Percentiles rank a stretch among this genome's conserved stretches.
phyloP scores from a whole-genome alignment of 2,888 invertebrate species.

The Spialia ferax region DNA sequence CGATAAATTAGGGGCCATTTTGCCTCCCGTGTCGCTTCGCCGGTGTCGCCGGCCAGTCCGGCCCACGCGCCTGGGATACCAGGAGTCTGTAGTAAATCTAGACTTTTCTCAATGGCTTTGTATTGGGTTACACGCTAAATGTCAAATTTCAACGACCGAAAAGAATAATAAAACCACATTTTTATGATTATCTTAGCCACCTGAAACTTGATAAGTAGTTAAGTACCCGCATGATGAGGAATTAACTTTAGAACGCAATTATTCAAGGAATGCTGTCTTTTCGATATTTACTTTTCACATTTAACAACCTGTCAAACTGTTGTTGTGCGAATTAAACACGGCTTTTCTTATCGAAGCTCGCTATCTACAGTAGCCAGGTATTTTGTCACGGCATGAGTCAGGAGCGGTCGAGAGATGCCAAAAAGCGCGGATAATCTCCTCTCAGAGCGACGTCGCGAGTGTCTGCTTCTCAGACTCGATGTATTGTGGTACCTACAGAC shows the following conservation, averaged over 20 bases:
- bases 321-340: constrained; percentile 33
- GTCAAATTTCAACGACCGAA: constrained; percentile 35
- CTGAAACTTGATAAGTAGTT: constrained; percentile 33
- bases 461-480: constrained; percentile 37
- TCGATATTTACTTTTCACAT: constrained; percentile 6
- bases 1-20: constrained; percentile 61
- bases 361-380: constrained; percentile 39
- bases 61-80: constrained; percentile 55
- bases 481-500: constrained; percentile 48
- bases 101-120: constrained; percentile 50
- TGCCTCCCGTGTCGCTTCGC: constrained; percentile 50
- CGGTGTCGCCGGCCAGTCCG: not conserved
- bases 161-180: constrained; percentile 24
- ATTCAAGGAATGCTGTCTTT: not conserved
- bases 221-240: constrained; percentile 21
- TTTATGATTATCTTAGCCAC: constrained; percentile 22
- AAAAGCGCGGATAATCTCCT: constrained; percentile 46
- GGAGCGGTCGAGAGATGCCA: constrained; percentile 35
- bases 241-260: constrained; percentile 16
- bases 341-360: constrained; percentile 32
- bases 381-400: constrained; percentile 43
- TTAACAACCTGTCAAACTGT: constrained; percentile 26
- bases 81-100: constrained; percentile 54
- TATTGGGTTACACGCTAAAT: constrained; percentile 48
- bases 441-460: constrained; percentile 40